Evolutionary conservation across 2,888 invertebrate species (phyloP), one percentile per base, ranked within the genome.

Genomic region (Cybosia mesomella): DNA sequence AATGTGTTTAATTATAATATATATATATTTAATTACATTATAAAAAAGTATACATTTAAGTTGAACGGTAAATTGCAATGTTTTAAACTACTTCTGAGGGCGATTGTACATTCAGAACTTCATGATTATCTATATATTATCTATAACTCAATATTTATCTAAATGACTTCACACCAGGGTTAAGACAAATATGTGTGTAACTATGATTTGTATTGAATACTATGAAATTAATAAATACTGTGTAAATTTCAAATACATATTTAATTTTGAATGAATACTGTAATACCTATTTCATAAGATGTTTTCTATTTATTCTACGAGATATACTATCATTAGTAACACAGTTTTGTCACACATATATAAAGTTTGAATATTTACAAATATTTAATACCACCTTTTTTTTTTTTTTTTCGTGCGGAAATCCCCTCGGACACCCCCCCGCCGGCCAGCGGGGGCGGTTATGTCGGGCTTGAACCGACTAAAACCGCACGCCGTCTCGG

Each of bases 291-390:
- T 54, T 58, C 28, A 5, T 64, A 68, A 62, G 36, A 22, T 66
- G 54, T 54, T 60, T 65, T 58, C 61, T 75, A 73, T 54, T 59
- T 64, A 58, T 59, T 64, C 76, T 77, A 77, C 72, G 68, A 70
- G 36, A 64, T 75, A 72, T 60, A 72, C 68, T 80, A 75, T 67
- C 53, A 70, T 72, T 81, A 81, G 72, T 81, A 81, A 81, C 81
- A 81, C 81, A 81, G 81, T 69, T 81, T 73, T 72, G 74, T 62
- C 77, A 79, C 78, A 79, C 77, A n/a, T 49, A 77, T 78, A 76
- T 74, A 68, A 71, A 72, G 68, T 24, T 67, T 70, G 18, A 74
- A 69, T 78, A 78, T 78, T 71, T 78, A 78, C 78, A 74, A 59
- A 28, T 28, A 43, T 49, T 24, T 43, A n/a, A n/a, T n/a, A n/a